Base-by-base conservation (phyloP, 2,797 vertebrate species). In the Passerculus sandwichensis region DNA sequence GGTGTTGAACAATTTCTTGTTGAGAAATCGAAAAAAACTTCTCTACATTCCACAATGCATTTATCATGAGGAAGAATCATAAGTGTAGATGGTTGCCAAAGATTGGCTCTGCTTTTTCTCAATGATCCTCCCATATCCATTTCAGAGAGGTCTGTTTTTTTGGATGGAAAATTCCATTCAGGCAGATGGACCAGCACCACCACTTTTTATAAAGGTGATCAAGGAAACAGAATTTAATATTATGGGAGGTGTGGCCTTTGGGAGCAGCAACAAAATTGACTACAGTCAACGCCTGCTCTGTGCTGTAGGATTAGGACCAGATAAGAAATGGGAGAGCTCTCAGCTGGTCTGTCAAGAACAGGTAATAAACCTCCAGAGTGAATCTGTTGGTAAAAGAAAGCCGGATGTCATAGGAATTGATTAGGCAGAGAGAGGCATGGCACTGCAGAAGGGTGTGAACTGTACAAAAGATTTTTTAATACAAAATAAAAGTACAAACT, bases 111-210 rank as follows among this genome's bases (percentile, higher is more conserved):
- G 12, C 4, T 84, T 81, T 78, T 70, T 13, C 23, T 26, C 10
- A 45, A 48, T 53, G 11, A 34, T 82, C n/a, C 17, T 66, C 12
- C 32, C 5, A 13, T 1, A 65, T 6, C 10, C 6, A 2, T 48
- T 66, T 86, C 23, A 18, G 25, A 81, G 11, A 56, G 17, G 10
- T 29, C 32, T 66, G 0, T 15, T 73, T 70, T 69, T 65, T 29
- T 42, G 3, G 0, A 0, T 7, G 27, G 3, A 13, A 54, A 60
- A 15, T 26, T 62, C 48, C 18, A 10, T 51, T 62, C 48, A 23
- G 40, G 48, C 11, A 76, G 27, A 16, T 27, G 38, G 22, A 66
- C 50, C 10, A 3, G 34, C 15, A 67, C 11, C 0, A 1, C 13
- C 18, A 16, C 9, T 53, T 30, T 25, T 30, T 25, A 64, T 15